Evolutionary conservation across 2,113 vertebrate species (phyloP).

Genomic region (Python bivittatus): DNA sequence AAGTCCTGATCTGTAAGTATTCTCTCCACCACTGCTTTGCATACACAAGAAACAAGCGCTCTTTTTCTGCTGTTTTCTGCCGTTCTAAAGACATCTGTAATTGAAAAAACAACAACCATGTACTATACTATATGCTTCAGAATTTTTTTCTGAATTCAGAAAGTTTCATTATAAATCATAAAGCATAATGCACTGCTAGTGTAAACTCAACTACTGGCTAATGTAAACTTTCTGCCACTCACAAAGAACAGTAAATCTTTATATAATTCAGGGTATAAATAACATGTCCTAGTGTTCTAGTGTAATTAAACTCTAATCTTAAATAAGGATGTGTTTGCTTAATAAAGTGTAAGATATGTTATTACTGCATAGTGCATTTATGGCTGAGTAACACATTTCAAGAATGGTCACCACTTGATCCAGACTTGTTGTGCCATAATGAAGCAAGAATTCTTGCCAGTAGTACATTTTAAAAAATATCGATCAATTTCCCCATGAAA

Average conservation of each 20-base stretch:
- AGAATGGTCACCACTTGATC: neutral
- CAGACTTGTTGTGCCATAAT: neutral
- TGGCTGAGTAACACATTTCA: neutral
- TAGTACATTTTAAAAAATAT: neutral
- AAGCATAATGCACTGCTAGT: neutral
- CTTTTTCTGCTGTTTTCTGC: constrained; percentile 91
- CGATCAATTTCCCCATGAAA: neutral
- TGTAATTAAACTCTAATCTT: neutral
- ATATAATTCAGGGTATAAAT: neutral
- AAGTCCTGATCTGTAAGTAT: constrained; percentile 92
- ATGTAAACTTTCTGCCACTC: neutral
- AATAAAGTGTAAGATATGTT: neutral
- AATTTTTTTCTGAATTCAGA: neutral
- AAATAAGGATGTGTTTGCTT: neutral
- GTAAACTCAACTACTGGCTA: neutral
- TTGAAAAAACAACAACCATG: neutral
- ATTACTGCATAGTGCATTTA: neutral
- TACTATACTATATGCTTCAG: neutral
- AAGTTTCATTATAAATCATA: neutral
- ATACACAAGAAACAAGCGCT: constrained; percentile 92
- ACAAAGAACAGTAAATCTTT: neutral
- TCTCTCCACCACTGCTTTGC: constrained; percentile 99
- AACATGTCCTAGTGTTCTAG: neutral
- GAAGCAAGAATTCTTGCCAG: neutral
- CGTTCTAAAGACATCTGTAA: constrained; percentile 89